These are phyloP conservation scores for Drosophila auraria DNA, from an alignment of 1,140 invertebrate species.

Conservation along the genomic window DNA sequence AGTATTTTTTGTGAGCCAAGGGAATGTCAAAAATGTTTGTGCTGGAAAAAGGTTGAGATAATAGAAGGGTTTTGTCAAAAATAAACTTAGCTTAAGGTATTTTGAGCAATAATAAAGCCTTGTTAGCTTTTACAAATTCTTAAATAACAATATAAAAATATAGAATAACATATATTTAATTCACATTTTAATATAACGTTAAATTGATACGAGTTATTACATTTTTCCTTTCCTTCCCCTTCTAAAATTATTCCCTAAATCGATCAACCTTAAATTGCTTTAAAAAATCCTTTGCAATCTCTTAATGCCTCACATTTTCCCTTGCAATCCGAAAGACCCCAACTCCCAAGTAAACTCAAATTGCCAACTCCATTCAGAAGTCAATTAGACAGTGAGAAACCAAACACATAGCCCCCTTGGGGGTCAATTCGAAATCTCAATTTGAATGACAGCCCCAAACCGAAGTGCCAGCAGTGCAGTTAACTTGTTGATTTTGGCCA, in stretches of 20 bases:
- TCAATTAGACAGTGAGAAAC: conserved; percentile 65
- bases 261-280: background rate
- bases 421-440: conserved; percentile 40
- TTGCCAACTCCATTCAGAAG: conserved; percentile 22
- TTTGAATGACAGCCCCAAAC: conserved; percentile 48
- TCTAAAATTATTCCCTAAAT: background rate
- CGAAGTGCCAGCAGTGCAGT: conserved; percentile 57
- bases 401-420: conserved; percentile 40
- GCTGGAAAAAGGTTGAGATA: conserved; percentile 8
- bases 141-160: no score
- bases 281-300: background rate
- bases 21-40: conserved; percentile 48
- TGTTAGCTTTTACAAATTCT: background rate
- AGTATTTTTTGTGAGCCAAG: conserved; percentile 26
- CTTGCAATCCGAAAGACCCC: background rate
- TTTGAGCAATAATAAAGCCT: background rate
- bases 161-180: no score
- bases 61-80: background rate
- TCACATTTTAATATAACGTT: background rate
- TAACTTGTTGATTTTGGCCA: conserved; percentile 76
- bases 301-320: background rate
- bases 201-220: no score
- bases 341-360: conserved; percentile 12
- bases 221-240: no score
- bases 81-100: background rate